Conservation (phyloP, 2,797 vertebrate species). For the Dipus sagitta region DNA sequence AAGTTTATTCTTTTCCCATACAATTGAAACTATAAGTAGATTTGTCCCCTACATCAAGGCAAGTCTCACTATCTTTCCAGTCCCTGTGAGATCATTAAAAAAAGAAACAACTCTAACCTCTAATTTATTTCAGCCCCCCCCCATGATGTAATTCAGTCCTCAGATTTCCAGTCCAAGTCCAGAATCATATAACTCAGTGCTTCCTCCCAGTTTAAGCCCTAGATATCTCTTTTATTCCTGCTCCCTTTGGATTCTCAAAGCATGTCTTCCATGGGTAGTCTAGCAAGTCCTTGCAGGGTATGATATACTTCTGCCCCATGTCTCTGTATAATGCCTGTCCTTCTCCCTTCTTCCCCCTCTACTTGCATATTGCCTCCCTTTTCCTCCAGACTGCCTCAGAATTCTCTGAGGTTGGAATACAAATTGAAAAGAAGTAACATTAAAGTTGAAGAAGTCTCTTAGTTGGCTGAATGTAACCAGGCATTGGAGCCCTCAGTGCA, state of each 20-base stretch:
- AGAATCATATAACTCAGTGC: not conserved
- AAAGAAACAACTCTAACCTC: not conserved
- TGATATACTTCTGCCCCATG: not conserved
- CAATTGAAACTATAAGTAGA: not conserved
- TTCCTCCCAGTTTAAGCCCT: not conserved
- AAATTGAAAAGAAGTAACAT: not conserved
- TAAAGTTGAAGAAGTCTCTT: not conserved
- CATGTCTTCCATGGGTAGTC: too few species aligned
- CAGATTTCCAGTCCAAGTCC: not conserved
- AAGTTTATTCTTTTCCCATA: not conserved
- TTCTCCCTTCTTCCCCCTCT: not conserved
- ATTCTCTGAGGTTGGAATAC: constrained; percentile 2
- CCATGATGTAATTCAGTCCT: constrained; percentile 24
- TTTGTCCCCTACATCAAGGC: not conserved
- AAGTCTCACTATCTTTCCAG: constrained; percentile 4
- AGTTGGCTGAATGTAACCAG: not conserved
- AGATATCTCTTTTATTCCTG: not conserved
- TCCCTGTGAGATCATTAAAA: constrained; percentile 23
- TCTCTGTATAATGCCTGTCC: not conserved
- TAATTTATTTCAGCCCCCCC: not conserved
- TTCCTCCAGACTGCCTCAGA: not conserved
- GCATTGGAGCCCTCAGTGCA: not conserved
- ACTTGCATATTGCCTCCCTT: not conserved
- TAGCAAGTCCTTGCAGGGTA: not conserved
- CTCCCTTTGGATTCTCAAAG: not conserved